Conservation (phyloP, 2,888 invertebrate genomes). For the Rhagonycha fulva region DNA sequence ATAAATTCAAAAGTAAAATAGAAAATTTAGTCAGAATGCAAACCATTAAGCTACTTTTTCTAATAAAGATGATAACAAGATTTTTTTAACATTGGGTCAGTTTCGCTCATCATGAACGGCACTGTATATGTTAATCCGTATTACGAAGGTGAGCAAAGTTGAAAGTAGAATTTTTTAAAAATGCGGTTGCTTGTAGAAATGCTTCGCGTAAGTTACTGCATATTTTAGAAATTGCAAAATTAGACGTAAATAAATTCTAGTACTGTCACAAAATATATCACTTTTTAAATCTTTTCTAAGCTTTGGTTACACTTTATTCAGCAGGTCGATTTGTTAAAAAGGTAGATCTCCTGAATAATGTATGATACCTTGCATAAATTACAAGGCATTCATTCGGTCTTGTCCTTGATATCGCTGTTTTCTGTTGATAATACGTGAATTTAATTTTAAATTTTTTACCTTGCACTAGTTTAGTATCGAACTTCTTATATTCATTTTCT, state of each 20-base stretch:
- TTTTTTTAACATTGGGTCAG: not conserved
- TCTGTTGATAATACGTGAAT: not conserved
- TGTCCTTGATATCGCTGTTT: not conserved
- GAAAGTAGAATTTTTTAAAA: not conserved
- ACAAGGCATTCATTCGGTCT: slow-evolving; percentile 10
- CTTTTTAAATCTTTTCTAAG: slow-evolving; percentile 6
- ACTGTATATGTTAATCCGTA: not conserved
- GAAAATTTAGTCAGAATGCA: not conserved
- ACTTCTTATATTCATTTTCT: not conserved
- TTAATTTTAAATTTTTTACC: not conserved
- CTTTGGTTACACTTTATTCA: slow-evolving; percentile 12
- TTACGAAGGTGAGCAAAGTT: not conserved
- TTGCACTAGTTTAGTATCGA: not conserved
- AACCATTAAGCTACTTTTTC: not conserved
- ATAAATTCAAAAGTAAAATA: not conserved
- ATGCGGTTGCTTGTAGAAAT: not conserved
- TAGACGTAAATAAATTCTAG: not conserved
- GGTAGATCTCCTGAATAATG: slow-evolving; percentile 20
- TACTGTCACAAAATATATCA: not conserved
- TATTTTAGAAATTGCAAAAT: not conserved
- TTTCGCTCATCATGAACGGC: not conserved
- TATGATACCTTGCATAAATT: slow-evolving; percentile 16
- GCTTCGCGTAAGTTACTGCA: not conserved
- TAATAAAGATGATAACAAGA: not conserved
- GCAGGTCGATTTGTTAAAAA: slow-evolving; percentile 19